A percentile compares a stretch with the other conserved stretches of the same genome.
Evolutionary conservation across 2,113 vertebrate genomes (phyloP).

Genomic region (Elephantulus edwardii): DNA sequence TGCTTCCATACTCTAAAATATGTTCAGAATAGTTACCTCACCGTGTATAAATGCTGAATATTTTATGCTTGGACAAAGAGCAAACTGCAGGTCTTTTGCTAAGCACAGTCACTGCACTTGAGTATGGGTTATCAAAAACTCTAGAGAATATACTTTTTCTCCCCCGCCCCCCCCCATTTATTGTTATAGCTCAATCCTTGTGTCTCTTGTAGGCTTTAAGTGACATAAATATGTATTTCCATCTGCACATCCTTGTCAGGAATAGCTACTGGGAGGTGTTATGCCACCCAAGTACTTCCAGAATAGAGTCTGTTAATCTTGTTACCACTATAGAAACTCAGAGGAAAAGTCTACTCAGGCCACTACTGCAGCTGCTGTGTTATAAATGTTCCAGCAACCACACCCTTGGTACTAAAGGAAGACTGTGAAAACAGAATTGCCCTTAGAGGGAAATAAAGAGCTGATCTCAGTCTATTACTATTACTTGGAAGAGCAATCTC

Average conservation of each 20-base stretch:
- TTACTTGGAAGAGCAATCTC: not conserved
- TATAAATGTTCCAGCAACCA: conserved; percentile 54
- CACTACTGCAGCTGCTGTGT: conserved; percentile 76
- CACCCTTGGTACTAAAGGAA: conserved; percentile 47
- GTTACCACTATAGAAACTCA: conserved; percentile 78
- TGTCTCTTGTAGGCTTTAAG: conserved; percentile 80
- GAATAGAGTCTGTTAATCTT: conserved; percentile 81
- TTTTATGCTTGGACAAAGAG: conserved; percentile 74
- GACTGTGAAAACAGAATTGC: not conserved
- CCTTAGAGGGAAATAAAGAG: not conserved
- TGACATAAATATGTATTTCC: conserved; percentile 83
- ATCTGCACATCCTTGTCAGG: conserved; percentile 82
- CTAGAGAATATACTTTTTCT: conserved; percentile 71
- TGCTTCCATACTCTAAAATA: conserved; percentile 58
- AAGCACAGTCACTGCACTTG: conserved; percentile 68
- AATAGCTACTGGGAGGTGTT: conserved; percentile 82
- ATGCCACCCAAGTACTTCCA: conserved; percentile 80
- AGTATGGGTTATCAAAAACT: conserved; percentile 76
- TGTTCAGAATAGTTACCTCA: conserved; percentile 63
- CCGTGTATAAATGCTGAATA: conserved; percentile 54
- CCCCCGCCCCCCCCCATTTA: conserved; percentile 80
- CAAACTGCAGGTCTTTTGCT: conserved; percentile 69
- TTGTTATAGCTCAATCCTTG: conserved; percentile 81
- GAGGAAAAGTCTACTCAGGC: conserved; percentile 77
- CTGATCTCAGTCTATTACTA: conserved; percentile 15